A percentile compares a stretch with the other conserved stretches of the same genome.
These are phyloP conservation scores for Zaprionus obscuricornis DNA, from an alignment of 2,888 invertebrate species.

Conservation along the genomic window DNA sequence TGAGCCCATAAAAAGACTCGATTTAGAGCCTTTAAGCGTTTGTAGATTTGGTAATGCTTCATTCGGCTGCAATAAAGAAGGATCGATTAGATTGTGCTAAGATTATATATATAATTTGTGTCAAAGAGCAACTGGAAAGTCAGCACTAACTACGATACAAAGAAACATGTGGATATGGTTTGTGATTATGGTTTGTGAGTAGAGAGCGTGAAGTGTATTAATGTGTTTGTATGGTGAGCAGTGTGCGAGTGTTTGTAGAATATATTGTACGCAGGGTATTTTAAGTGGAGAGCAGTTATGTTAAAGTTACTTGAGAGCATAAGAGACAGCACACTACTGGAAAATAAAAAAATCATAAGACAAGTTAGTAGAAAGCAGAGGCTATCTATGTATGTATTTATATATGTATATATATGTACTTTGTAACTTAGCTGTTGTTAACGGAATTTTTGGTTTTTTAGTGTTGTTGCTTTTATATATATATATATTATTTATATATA, in stretches of 20 bases:
- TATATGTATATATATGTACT: conserved; percentile 29
- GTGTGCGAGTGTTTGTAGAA: conserved; percentile 57
- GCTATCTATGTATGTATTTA: conserved; percentile 35
- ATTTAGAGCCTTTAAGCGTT: conserved; percentile 86
- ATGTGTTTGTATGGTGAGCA: conserved; percentile 22
- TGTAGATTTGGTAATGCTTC: conserved; percentile 84
- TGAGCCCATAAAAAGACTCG: conserved; percentile 84
- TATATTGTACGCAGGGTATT: conserved; percentile 43
- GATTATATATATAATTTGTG: conserved; percentile 35
- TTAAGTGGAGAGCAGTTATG: conserved; percentile 39
- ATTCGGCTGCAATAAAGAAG: conserved; percentile 79
- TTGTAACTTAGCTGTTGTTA: conserved; percentile 35
- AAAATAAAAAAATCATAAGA: conserved; percentile 42
- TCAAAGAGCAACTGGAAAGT: conserved; percentile 76
- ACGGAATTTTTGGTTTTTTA: conserved; percentile 53
- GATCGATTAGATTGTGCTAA: conserved; percentile 37
- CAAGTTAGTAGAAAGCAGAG: conserved; percentile 50
- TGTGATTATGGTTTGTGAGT: conserved; percentile 26
- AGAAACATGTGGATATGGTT: conserved; percentile 66
- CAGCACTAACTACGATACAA: conserved; percentile 79
- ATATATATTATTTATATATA: conserved; percentile 2
- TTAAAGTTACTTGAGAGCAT: conserved; percentile 26
- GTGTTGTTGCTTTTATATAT: conserved; percentile 18
- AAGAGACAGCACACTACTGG: conserved; percentile 60
- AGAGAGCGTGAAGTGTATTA: conserved; percentile 9